Percentiles rank a stretch among this genome's conserved stretches.
phyloP scores from a whole-genome alignment of 2,888 invertebrate species.

The Troides helena region DNA sequence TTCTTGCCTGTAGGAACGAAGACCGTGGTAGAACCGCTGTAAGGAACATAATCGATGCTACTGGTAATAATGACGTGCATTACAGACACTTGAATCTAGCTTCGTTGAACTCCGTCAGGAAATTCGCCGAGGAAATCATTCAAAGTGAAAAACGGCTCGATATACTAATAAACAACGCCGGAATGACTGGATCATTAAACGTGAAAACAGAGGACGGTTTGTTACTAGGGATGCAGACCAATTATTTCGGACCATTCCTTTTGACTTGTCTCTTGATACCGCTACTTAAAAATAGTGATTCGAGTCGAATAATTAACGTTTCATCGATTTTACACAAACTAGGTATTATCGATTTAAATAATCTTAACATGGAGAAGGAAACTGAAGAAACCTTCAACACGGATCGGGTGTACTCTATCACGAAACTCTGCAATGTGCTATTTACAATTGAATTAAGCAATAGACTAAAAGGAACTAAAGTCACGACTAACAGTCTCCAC shows the following conservation, averaged over 20 bases:
- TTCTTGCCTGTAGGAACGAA: conserved; percentile 88
- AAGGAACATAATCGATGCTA: conserved; percentile 39
- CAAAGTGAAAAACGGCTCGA: conserved; percentile 69
- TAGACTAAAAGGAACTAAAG: conserved; percentile 83
- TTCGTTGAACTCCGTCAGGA: conserved; percentile 73
- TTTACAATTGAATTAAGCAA: conserved; percentile 85
- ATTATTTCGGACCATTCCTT: conserved; percentile 83
- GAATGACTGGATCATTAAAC: conserved; percentile 55
- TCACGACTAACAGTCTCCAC: conserved; percentile 89
- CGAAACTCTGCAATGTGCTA: conserved; percentile 87
- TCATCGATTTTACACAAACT: conserved; percentile 47
- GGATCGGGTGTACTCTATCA: conserved; percentile 58
- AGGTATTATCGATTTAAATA: conserved; percentile 39
- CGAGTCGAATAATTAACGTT: conserved; percentile 52
- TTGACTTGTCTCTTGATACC: conserved; percentile 81
- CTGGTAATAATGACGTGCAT: conserved; percentile 46
- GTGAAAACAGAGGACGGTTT: conserved; percentile 80
- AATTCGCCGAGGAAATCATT: conserved; percentile 79
- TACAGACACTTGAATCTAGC: conserved; percentile 67
- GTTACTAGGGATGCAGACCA: conserved; percentile 78
- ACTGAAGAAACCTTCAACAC: conserved; percentile 13
- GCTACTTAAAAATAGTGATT: conserved; percentile 44
- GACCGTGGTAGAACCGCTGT: conserved; percentile 80
- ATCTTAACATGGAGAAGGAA: conserved; percentile 36
- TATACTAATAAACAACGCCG: conserved; percentile 82